Evolutionary conservation across 2,888 invertebrate species (phyloP), one percentile per base, ranked within the genome.

Genomic region (Xanthorhoe spadicearia): DNA sequence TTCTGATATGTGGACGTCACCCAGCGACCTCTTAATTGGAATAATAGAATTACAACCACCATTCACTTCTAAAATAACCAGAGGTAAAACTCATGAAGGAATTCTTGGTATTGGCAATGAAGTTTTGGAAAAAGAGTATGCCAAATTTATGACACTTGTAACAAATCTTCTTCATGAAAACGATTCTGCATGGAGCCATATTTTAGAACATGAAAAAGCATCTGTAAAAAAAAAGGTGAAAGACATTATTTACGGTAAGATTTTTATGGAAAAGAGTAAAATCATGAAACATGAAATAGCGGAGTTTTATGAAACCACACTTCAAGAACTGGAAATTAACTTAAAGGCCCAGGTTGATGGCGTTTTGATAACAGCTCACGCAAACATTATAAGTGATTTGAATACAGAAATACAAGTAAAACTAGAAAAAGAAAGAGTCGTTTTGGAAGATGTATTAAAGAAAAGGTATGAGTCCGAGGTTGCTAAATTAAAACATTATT

Each of bases 11-110:
- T 93, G 93, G 92, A 73, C 79, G 52, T 93, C 93, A 48, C 93
- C 93, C 8, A 93, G 93, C 75, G 93, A 93, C 73, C 75, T 84
- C 62, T 73, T 93, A 48, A 86, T 91, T 69, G 89, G 84, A 17
- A 82, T 80, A 71, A 55, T 92, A 68, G 83, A 89, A 56, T 75
- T 93, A 8, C 79, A 80, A 32, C 89, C 92, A 46, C 93, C 93
- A 0, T 90, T 92, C 70, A 93, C 93, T 15, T 91, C 92, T 0
- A 92, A 89, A 83, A 88, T 90, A 62, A 87, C 85, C 15, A 84
- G 90, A 79, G 90, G 88, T 2, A 84, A 77, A 70, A 85, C 92
- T 43, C 92, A 93, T 69, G 79, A 87, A 80, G 92, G 93, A 48
- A 90, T 93, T 67, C 77, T 92, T 51, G 73, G 74, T 13, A 92